Evolutionary conservation across 2,797 vertebrate genomes (phyloP).

Genomic region (Malurus splendens): DNA sequence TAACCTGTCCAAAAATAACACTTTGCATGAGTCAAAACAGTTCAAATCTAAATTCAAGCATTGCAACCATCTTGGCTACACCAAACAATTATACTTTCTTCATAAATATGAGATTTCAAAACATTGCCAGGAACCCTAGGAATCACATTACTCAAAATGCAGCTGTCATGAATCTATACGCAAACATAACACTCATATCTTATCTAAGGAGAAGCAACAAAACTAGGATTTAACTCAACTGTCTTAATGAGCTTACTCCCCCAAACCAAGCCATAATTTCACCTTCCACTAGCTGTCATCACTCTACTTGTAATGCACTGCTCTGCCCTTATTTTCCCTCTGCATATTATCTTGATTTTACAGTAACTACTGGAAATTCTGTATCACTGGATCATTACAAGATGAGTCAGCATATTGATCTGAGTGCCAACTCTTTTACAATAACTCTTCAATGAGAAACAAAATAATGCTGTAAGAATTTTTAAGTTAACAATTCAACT

Average conservation of each 20-base stretch:
- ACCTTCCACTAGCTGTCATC: not conserved
- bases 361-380: not conserved
- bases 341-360: not conserved
- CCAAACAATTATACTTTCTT: not conserved
- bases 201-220: not conserved
- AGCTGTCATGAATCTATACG: not conserved
- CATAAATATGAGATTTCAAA: not conserved
- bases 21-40: constrained; percentile 42
- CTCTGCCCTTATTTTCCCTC: not conserved
- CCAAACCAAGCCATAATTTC: not conserved
- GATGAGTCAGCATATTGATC: not conserved
- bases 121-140: not conserved
- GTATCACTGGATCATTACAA: not conserved
- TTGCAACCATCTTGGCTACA: not conserved
- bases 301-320: not conserved
- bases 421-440: not conserved
- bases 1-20: constrained; percentile 82
- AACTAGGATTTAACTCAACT: not conserved
- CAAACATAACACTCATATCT: not conserved
- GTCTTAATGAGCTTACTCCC: not conserved
- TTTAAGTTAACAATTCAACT: not conserved
- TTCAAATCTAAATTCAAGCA: constrained; percentile 37
- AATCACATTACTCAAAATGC: not conserved
- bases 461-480: not conserved
- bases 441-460: not conserved